phyloP scores from a whole-genome alignment of 2,888 invertebrate genomes.

The Tenthredo amoena region DNA sequence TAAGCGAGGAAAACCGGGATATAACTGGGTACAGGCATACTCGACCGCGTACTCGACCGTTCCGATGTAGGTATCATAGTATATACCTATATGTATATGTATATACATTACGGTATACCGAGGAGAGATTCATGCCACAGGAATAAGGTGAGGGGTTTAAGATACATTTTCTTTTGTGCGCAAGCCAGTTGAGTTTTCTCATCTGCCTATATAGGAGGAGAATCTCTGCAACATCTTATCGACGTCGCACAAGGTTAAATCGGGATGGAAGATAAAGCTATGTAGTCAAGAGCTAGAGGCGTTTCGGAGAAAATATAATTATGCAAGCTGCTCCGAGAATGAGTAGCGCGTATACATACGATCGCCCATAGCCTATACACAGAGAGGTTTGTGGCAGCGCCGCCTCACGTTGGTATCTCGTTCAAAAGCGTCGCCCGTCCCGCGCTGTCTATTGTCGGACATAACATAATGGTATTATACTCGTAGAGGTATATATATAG shows the following conservation, averaged over 20 bases:
- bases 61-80: not conserved
- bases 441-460: conserved; percentile 6
- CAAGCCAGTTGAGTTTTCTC: not conserved
- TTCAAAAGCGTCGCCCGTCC: conserved; percentile 29
- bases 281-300: not conserved
- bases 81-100: not conserved
- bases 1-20: no score
- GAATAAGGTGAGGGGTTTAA: not conserved
- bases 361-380: not conserved
- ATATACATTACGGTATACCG: not conserved
- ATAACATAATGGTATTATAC: conserved; percentile 20
- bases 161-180: not conserved
- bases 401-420: conserved; percentile 26
- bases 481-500: not conserved
- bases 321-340: conserved; percentile 12
- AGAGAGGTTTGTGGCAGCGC: conserved; percentile 9
- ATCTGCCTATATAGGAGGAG: not conserved
- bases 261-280: not conserved
- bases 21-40: no score
- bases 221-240: not conserved
- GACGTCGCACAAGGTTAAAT: not conserved
- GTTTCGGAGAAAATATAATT: conserved; percentile 40
- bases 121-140: not conserved
- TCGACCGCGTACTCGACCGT: no score
- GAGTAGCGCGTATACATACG: conserved; percentile 1